Evolutionary conservation across 2,888 invertebrate genomes (phyloP).

Genomic region (Trachelus iudaicus): DNA sequence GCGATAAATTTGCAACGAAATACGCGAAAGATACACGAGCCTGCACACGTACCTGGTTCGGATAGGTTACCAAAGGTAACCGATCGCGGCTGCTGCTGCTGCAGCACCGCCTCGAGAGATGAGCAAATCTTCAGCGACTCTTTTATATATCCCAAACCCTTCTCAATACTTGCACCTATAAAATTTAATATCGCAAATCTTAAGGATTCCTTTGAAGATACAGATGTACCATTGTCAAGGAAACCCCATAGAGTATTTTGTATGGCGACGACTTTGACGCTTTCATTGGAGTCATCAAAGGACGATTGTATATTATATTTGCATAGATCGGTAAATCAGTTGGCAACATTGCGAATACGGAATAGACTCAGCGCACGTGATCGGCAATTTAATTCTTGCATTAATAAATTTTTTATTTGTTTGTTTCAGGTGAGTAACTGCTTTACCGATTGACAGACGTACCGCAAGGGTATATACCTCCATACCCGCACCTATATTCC

Average conservation of each 20-base stretch:
- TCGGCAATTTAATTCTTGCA: background rate
- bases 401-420: conserved; percentile 21
- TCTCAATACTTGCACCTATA: background rate
- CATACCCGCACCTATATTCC: conserved; percentile 12
- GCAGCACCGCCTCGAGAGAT: background rate
- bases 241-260: background rate
- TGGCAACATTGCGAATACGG: background rate
- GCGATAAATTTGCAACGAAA: conserved; percentile 51
- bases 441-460: background rate
- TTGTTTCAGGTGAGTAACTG: conserved; percentile 52
- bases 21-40: conserved; percentile 39
- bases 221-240: background rate
- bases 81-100: background rate
- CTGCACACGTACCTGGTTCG: conserved; percentile 14
- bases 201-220: background rate
- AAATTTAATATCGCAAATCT: background rate
- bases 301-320: background rate
- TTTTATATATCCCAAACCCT: background rate
- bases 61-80: conserved; percentile 3
- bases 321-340: background rate
- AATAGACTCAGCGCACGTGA: background rate
- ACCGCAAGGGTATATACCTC: conserved; percentile 23
- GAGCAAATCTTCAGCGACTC: background rate
- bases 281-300: background rate
- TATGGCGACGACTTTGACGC: background rate